Conservation (phyloP, 2,888 invertebrate genomes). For the Andricus quercusramuli region DNA sequence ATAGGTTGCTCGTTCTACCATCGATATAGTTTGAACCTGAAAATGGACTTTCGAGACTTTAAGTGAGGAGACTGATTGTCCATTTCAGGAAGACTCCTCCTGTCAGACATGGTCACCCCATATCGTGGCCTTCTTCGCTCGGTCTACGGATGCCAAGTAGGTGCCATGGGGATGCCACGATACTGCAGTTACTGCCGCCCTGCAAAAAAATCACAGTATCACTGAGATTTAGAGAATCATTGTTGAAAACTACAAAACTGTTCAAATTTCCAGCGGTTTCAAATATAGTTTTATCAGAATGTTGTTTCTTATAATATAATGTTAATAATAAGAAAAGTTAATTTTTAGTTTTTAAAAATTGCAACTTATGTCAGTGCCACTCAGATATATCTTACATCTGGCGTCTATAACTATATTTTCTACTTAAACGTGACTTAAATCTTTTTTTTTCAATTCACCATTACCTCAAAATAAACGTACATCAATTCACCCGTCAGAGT, state of each 20-base stretch:
- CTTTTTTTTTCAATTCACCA: too few relatives aligned
- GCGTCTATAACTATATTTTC: too few relatives aligned
- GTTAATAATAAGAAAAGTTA: too few relatives aligned
- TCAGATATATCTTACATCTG: not conserved
- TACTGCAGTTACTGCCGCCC: conserved; percentile 91
- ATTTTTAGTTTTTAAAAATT: not conserved
- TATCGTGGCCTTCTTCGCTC: conserved; percentile 88
- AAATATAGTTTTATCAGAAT: not conserved
- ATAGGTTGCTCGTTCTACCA: not conserved
- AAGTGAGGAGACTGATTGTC: conserved; percentile 52
- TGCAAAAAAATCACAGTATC: conserved; percentile 77
- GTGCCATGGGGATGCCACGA: conserved; percentile 93
- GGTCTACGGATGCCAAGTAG: conserved; percentile 90
- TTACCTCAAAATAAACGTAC: too few relatives aligned
- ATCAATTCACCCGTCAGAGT: too few relatives aligned
- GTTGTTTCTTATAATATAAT: not conserved
- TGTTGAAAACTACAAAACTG: not conserved
- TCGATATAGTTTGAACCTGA: conserved; percentile 26
- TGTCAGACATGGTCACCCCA: conserved; percentile 85
- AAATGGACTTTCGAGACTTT: conserved; percentile 49
- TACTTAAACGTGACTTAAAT: too few relatives aligned
- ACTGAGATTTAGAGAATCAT: conserved; percentile 52
- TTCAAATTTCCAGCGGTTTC: not conserved
- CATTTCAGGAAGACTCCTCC: conserved; percentile 61
- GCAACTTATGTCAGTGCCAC: not conserved